phyloP scores from a whole-genome alignment of 2,113 vertebrate species.

The Bujurquina vittata region DNA sequence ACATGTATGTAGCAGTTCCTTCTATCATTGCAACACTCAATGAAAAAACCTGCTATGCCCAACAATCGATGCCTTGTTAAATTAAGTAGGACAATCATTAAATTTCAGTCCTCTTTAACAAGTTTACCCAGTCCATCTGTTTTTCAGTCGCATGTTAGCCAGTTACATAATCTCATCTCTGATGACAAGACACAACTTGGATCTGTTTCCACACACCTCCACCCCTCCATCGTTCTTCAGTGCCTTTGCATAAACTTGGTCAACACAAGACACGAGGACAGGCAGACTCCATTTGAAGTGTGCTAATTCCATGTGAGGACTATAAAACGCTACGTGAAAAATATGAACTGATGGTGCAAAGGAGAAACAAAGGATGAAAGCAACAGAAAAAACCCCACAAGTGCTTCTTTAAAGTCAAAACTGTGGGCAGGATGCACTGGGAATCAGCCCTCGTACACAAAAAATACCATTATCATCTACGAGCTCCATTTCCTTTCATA shows the following conservation, averaged over 20 bases:
- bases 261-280: constrained; percentile 13
- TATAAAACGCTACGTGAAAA: constrained; percentile 27
- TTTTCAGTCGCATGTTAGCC: background rate
- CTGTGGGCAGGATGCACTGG: constrained; percentile 1
- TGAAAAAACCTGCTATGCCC: background rate
- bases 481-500: constrained; percentile 77
- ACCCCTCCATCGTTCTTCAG: background rate
- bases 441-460: constrained; percentile 34
- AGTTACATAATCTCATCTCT: background rate
- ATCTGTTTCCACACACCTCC: background rate
- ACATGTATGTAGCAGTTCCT: background rate
- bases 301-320: background rate
- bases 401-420: constrained; percentile 56
- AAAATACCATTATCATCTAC: background rate
- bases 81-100: background rate
- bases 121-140: constrained; percentile 27
- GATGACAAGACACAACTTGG: background rate
- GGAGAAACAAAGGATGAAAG: constrained; percentile 16
- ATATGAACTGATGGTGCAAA: constrained; percentile 52
- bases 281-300: background rate
- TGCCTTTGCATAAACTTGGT: constrained; percentile 37
- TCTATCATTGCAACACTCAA: background rate
- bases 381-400: constrained; percentile 23
- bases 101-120: constrained; percentile 14
- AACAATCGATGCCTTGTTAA: background rate